These are phyloP conservation scores for Trachelus troglodyta DNA, from an alignment of 2,888 invertebrate species.

Conservation along the genomic window DNA sequence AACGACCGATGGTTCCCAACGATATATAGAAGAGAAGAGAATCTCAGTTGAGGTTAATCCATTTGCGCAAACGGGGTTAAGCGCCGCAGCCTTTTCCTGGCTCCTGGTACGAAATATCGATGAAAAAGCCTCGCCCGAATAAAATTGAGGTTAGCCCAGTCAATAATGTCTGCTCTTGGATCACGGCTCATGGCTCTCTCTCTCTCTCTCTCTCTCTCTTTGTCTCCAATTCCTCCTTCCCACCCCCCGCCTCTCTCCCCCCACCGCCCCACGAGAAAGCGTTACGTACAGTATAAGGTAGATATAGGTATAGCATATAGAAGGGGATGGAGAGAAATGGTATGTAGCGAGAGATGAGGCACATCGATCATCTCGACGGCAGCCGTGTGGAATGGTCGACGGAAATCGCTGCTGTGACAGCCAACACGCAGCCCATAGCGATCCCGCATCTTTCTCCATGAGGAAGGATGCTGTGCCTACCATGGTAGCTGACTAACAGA, in stretches of 20 bases:
- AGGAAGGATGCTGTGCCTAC: background rate
- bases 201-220: background rate
- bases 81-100: background rate
- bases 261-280: background rate
- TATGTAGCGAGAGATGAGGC: constrained; percentile 15
- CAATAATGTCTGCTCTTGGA: background rate
- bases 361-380: constrained; percentile 43
- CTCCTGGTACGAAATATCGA: background rate
- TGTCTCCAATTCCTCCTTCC: background rate
- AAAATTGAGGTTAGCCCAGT: background rate
- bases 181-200: background rate
- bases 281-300: background rate
- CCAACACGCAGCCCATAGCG: constrained; percentile 48
- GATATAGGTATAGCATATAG: background rate
- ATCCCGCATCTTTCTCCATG: constrained; percentile 2
- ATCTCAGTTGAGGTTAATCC: background rate
- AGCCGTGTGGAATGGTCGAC: constrained; percentile 32
- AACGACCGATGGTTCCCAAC: background rate
- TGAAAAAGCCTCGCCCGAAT: background rate
- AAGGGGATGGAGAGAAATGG: background rate
- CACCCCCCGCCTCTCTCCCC: background rate
- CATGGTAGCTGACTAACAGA: background rate
- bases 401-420: constrained; percentile 49
- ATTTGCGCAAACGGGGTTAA: background rate
- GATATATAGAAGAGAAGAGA: background rate